A percentile compares a stretch with the other conserved stretches of the same genome.
phyloP scores from a whole-genome alignment of 2,113 vertebrate genomes.

The Diphyllodes magnificus region DNA sequence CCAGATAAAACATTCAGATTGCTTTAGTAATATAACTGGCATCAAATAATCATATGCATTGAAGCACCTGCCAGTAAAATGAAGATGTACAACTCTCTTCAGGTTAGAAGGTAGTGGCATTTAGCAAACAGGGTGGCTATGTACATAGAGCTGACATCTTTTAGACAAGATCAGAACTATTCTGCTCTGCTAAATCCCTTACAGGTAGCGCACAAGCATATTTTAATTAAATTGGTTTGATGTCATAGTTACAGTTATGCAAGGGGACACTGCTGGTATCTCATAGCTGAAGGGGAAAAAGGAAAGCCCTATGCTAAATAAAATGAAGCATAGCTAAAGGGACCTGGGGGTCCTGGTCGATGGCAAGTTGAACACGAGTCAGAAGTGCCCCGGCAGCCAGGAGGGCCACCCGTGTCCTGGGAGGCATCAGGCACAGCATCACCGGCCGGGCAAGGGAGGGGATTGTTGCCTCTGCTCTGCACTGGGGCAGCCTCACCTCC shows the following conservation, averaged over 20 bases:
- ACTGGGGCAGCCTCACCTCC: accelerated
- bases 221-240: not conserved
- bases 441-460: accelerated
- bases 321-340: not conserved
- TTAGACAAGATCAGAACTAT: not conserved
- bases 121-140: not conserved
- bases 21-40: not conserved
- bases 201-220: not conserved
- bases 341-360: not conserved
- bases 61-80: not conserved
- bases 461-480: not conserved
- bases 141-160: not conserved
- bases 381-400: not conserved
- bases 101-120: not conserved
- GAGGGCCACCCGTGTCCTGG: accelerated
- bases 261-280: not conserved
- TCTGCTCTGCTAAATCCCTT: not conserved
- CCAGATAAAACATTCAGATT: not conserved
- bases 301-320: not conserved
- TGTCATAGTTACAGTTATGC: not conserved
- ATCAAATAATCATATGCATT: not conserved
- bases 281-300: not conserved
- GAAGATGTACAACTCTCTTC: not conserved
- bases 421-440: not conserved
- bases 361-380: not conserved